Evolutionary conservation across 2,797 vertebrate genomes (phyloP), one percentile per base, ranked within the genome.

Genomic region (Columba guinea): DNA sequence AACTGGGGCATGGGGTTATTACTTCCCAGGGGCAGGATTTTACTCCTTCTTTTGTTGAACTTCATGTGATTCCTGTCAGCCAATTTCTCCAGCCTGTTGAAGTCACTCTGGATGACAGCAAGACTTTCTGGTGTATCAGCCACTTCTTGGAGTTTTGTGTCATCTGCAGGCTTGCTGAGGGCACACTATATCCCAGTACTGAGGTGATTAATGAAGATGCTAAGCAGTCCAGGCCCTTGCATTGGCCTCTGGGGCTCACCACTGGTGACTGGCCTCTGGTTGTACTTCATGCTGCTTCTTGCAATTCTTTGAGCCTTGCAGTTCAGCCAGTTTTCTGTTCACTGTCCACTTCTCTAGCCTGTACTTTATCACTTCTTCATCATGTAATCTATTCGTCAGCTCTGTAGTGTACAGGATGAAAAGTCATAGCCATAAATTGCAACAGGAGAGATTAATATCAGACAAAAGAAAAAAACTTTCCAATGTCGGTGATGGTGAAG

Each of bases 171-270:
- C 65, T 70, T 58, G 37, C 51, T 65, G 37, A 82, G 20, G n/a
- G 32, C 32, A 32, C n/a, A 14, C 17, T 58, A 56, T 63, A 69
- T 63, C 28, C 52, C 41, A 63, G 23, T 0, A 0, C 2, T 4
- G 5, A 78, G 18, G 32, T 84, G 59, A 85, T 62, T 79, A 76
- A 84, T 39, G 41, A 88, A 55, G 51, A 24, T 23, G 6, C 28
- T 49, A 51, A 70, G 9, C 10, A 46, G 8, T 2, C 7, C 32
- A 73, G 46, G 46, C 13, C 39, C 41, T 77, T 70, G n/a, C 16
- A 16, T 4, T 17, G 2, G 56, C 9, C 27, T 15, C 23, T 37
- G 55, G 55, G 37, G 32, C 60, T 88, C 80, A 16, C 13, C 26
- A 12, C 20, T 62, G 34, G 60, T 62, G 65, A 13, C 9, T 46